phyloP scores from a whole-genome alignment of 2,797 vertebrate genomes.

The Falco concolor region DNA sequence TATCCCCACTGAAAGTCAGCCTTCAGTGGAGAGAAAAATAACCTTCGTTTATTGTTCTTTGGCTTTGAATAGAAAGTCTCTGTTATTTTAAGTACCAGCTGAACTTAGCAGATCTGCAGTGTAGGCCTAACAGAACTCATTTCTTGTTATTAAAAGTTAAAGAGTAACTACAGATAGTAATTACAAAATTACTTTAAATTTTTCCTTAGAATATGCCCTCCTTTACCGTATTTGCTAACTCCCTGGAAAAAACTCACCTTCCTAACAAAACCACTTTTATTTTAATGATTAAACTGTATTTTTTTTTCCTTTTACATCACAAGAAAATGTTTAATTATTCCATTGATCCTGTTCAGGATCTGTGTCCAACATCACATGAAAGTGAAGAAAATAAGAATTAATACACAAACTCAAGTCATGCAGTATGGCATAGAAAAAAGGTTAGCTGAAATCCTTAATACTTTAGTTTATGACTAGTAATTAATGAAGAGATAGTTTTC shows the following conservation, averaged over 20 bases:
- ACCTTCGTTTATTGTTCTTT: not conserved
- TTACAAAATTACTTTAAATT: not conserved
- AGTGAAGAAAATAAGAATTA: not conserved
- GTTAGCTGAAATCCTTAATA: not conserved
- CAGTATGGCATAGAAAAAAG: not conserved
- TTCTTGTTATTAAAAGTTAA: not conserved
- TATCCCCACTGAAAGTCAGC: not conserved
- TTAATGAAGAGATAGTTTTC: not conserved
- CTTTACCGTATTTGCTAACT: not conserved
- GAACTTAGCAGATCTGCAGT: not conserved
- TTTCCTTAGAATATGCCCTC: not conserved
- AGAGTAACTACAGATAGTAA: not conserved
- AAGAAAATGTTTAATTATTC: not conserved
- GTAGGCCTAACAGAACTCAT: not conserved
- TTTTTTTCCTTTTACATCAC: not conserved
- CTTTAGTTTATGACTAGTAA: not conserved
- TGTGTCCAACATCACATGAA: not conserved
- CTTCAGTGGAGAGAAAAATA: not conserved
- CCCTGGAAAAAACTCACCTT: accelerated
- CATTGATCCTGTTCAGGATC: not conserved
- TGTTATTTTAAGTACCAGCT: not conserved
- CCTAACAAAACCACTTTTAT: not conserved
- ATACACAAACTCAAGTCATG: not conserved
- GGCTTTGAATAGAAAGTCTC: not conserved
- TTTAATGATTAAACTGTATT: not conserved